phyloP scores from a whole-genome alignment of 2,113 vertebrate species.

The Chauna torquata region DNA sequence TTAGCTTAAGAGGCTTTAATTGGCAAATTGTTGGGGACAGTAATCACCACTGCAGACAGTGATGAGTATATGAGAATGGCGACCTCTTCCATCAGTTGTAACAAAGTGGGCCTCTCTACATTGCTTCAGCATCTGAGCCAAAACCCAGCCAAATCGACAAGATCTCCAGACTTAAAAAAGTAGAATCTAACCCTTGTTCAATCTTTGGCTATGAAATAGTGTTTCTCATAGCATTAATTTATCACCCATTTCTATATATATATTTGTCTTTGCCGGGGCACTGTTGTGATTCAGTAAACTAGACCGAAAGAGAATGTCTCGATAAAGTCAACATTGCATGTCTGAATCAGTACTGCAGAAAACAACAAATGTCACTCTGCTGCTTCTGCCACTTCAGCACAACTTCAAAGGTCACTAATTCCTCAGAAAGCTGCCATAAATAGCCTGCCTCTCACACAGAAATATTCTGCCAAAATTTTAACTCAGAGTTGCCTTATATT shows the following conservation, averaged over 20 bases:
- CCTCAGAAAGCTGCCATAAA: constrained; percentile 37
- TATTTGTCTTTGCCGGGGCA: neutral
- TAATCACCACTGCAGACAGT: neutral
- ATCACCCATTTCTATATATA: neutral
- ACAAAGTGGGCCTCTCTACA: neutral
- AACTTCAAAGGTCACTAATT: constrained; percentile 43
- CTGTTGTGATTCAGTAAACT: neutral
- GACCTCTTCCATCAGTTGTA: neutral
- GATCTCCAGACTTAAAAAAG: neutral
- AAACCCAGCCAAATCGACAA: neutral
- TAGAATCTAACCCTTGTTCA: neutral
- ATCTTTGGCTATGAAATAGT: neutral
- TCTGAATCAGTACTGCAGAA: constrained; percentile 25
- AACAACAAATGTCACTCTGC: constrained; percentile 43
- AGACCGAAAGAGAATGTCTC: neutral
- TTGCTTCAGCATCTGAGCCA: neutral
- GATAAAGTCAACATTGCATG: neutral
- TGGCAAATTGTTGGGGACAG: neutral
- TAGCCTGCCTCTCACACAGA: neutral
- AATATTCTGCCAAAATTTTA: constrained; percentile 42
- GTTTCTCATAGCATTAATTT: neutral
- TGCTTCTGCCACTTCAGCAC: constrained; percentile 55
- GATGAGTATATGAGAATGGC: accelerated
- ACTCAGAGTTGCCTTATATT: neutral
- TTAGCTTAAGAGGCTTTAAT: constrained; percentile 5